phyloP scores from a whole-genome alignment of 2,113 vertebrate genomes.

The Isichthys henryi region DNA sequence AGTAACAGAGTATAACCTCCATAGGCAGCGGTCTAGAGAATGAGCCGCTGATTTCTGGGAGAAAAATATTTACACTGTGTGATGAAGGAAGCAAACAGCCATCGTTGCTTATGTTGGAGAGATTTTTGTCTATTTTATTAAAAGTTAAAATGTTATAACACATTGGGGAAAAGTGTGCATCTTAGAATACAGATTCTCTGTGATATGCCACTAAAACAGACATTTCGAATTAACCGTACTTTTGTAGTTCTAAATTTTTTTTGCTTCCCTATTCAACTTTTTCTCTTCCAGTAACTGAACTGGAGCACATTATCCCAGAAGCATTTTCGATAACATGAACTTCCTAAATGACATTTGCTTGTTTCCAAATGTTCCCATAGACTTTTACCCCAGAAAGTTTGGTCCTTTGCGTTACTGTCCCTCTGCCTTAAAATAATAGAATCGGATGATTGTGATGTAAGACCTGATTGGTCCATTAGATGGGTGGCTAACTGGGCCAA shows the following conservation, averaged over 20 bases:
- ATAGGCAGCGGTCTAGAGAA: not conserved
- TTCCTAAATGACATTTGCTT: not conserved
- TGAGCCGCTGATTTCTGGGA: not conserved
- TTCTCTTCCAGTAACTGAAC: not conserved
- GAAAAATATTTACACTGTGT: constrained; percentile 13
- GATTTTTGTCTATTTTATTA: not conserved
- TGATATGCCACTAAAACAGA: not conserved
- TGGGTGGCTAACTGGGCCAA: not conserved
- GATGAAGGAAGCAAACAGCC: not conserved
- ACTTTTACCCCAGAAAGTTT: not conserved
- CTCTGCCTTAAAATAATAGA: not conserved
- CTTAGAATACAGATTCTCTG: not conserved
- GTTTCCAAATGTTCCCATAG: not conserved
- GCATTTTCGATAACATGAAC: not conserved
- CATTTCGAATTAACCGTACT: not conserved
- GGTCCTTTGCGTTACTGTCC: not conserved
- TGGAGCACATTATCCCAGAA: not conserved
- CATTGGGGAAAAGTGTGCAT: not conserved
- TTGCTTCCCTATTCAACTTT: not conserved
- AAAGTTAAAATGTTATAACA: not conserved
- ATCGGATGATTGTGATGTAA: not conserved
- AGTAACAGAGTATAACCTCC: not conserved
- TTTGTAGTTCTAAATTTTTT: not conserved
- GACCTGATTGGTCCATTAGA: not conserved
- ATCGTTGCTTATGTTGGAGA: not conserved